These are phyloP conservation scores for Haliclona indistincta DNA, from an alignment of 37 sponge, comb jelly and placozoan species.

Conservation along the genomic window DNA sequence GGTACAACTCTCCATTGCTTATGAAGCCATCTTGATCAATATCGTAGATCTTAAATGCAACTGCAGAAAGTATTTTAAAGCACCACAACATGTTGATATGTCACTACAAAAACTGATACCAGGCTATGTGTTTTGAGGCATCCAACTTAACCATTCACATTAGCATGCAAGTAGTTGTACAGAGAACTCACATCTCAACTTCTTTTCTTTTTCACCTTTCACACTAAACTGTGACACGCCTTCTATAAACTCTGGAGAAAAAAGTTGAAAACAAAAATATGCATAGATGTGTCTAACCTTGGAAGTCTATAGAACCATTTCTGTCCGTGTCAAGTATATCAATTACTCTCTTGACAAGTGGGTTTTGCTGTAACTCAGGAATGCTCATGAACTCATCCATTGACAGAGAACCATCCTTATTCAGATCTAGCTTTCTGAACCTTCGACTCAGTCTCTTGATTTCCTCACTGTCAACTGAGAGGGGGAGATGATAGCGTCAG, in stretches of 20 bases:
- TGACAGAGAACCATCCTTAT: constrained; percentile 93
- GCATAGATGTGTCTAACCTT: constrained; percentile 49
- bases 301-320: constrained; percentile 98
- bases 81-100: background rate
- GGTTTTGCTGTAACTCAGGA: constrained; percentile 99
- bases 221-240: constrained; percentile 97
- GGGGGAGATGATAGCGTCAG: background rate
- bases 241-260: constrained; percentile 88
- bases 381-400: constrained; percentile 95
- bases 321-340: constrained; percentile 97
- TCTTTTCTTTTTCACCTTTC: constrained; percentile 89
- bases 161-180: background rate
- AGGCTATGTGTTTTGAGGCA: background rate
- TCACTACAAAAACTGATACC: background rate
- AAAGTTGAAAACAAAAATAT: background rate
- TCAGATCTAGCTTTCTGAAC: constrained; percentile 93
- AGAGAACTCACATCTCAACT: constrained; percentile 82
- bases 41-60: constrained; percentile 98
- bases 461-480: constrained; percentile 88
- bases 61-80: constrained; percentile 59
- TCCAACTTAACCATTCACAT: background rate
- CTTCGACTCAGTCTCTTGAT: constrained; percentile 84
- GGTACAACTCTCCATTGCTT: constrained; percentile 96
- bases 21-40: constrained; percentile 99
- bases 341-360: constrained; percentile 94